phyloP scores from a whole-genome alignment of 2,113 vertebrate species.

The Callipepla californica region DNA sequence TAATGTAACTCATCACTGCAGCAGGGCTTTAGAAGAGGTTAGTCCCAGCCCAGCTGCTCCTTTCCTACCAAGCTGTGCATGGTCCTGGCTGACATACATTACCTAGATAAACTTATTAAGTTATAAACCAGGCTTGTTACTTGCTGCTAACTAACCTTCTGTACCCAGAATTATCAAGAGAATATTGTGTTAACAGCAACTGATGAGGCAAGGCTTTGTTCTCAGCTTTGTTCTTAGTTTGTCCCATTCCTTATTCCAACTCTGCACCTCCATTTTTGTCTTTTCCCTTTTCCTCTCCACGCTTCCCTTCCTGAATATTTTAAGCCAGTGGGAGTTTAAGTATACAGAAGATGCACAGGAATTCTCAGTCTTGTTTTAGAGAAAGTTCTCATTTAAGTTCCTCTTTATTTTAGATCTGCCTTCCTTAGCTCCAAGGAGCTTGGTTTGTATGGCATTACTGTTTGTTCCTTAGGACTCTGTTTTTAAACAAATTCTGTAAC shows the following conservation, averaged over 20 bases:
- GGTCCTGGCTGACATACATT: not conserved
- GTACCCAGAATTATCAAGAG: not conserved
- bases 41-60: not conserved
- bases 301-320: not conserved
- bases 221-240: not conserved
- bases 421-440: not conserved
- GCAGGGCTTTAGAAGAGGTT: not conserved
- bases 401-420: not conserved
- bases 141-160: not conserved
- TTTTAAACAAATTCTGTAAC: not conserved
- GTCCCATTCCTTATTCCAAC: not conserved
- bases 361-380: not conserved
- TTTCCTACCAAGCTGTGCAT: not conserved
- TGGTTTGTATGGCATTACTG: not conserved
- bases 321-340: not conserved
- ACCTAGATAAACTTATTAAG: not conserved
- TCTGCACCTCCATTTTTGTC: not conserved
- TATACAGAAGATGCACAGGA: not conserved
- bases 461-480: not conserved
- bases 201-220: not conserved
- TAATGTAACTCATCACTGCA: fast-evolving
- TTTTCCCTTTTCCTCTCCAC: not conserved
- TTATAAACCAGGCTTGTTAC: not conserved
- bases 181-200: not conserved
- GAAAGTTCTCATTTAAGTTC: not conserved